These are phyloP conservation scores for Netelia fuscicornis DNA, from an alignment of 2,888 invertebrate genomes.

Conservation along the genomic window DNA sequence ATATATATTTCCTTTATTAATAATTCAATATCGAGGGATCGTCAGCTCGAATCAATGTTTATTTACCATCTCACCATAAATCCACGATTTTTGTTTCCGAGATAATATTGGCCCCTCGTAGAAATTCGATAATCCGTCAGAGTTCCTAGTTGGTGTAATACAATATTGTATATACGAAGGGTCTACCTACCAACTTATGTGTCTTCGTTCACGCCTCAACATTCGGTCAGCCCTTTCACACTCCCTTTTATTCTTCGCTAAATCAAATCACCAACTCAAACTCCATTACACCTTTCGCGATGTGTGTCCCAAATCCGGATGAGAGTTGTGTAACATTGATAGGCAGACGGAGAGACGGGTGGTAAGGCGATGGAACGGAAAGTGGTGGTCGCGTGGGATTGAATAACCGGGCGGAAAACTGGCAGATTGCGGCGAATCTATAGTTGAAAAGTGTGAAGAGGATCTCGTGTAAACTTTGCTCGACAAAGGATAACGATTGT, in stretches of 20 bases:
- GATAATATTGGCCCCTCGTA: not conserved
- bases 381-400: constrained; percentile 17
- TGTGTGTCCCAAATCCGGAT: not conserved
- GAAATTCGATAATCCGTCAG: not conserved
- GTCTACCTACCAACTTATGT: not conserved
- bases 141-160: not conserved
- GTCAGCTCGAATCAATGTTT: not conserved
- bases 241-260: constrained; percentile 24
- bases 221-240: constrained; percentile 33
- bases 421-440: not conserved
- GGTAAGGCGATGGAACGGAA: not conserved
- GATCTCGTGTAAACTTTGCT: not conserved
- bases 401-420: not conserved
- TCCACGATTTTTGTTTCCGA: not conserved
- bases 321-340: constrained; percentile 24
- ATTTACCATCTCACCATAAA: not conserved
- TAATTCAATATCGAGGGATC: not conserved
- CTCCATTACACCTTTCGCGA: constrained; percentile 42
- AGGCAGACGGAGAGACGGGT: not conserved
- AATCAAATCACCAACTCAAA: constrained; percentile 56
- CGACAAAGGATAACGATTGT: not conserved
- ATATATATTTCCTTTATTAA: not conserved
- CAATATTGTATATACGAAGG: not conserved
- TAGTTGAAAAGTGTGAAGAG: not conserved
- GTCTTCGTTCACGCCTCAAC: not conserved